phyloP scores from a whole-genome alignment of 2,113 vertebrate genomes.

The Coryphaenoides rupestris region DNA sequence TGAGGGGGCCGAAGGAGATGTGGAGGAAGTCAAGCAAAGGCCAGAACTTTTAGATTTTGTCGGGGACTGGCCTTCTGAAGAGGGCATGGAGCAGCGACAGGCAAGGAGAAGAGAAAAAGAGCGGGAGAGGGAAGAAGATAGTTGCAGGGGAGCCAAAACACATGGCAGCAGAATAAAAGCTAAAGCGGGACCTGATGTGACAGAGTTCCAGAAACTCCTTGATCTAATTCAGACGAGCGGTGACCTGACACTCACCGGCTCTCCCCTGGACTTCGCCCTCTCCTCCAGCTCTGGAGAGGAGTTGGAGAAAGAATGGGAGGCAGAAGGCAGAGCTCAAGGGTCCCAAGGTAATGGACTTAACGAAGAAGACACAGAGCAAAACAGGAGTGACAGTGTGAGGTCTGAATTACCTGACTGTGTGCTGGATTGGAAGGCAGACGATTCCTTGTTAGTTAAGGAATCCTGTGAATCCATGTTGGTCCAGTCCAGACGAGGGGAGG shows the following conservation, averaged over 20 bases:
- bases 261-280: slow-evolving; percentile 18
- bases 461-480: neutral
- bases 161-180: slow-evolving; percentile 6
- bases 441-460: slow-evolving; percentile 50
- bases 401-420: slow-evolving; percentile 64
- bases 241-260: slow-evolving; percentile 11
- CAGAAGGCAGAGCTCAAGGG: slow-evolving; percentile 9
- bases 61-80: slow-evolving; percentile 88
- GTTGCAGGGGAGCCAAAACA: slow-evolving; percentile 8
- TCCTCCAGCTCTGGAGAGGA: slow-evolving; percentile 27
- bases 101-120: slow-evolving; percentile 54
- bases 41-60: slow-evolving; percentile 75
- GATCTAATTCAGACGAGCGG: slow-evolving; percentile 63
- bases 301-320: slow-evolving; percentile 11
- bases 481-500: slow-evolving; percentile 6
- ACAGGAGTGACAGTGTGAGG: slow-evolving; percentile 5
- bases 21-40: slow-evolving; percentile 21
- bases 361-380: slow-evolving; percentile 25
- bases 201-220: slow-evolving; percentile 66
- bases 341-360: slow-evolving; percentile 2
- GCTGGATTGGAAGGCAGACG: slow-evolving; percentile 67
- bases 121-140: slow-evolving; percentile 17
- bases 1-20: slow-evolving; percentile 5
- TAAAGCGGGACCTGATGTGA: slow-evolving; percentile 21
- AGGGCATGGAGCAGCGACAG: slow-evolving; percentile 77